Base-by-base conservation (phyloP, 2,888 invertebrate genomes). In the Philhelius pedissequus region DNA sequence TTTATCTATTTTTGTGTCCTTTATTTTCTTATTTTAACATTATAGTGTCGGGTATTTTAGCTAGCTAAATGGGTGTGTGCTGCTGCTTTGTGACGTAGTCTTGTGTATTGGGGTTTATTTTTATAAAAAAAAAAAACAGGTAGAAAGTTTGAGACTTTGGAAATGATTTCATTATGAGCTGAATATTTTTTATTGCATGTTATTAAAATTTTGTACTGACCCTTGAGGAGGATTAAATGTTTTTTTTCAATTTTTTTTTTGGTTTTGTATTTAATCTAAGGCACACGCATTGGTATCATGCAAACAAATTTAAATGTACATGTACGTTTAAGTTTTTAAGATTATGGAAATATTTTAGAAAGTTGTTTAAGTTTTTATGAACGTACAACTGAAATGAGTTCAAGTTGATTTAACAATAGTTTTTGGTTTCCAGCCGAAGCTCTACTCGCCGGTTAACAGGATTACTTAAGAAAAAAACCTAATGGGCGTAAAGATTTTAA, bases 1-100 rank as follows among this genome's bases (percentile, higher is more conserved):
- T 82, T 71, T 62, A 38, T 69, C 82, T 82, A 82, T 82, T 78
- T 82, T 68, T 48, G 70, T 62, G 40, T 69, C 52, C 22, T 38
- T 74, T 74, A 43, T 70, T 62, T 25, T 45, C 13, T 30, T 64
- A 45, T 25, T 48, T 45, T 18, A 32, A 45, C 30, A 45, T 20
- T 43, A 5, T 8, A 1, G 18, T 11, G 27, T 45, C 5, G 45
- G 48, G 22, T 6, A 0, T 48, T 25, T 25, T n/a, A 5, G 38
- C 0, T 15, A 38, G 45, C 22, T 48, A 48, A n/a, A 48, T 48
- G 48, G 48, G 48, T 48, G 48, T 48, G 48, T 48, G 7, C 48
- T n/a, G n/a, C n/a, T n/a, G n/a, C n/a, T n/a, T 7, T 48, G 48
- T 48, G 22, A 48, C 48, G 48, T 48, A 20, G 13, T 48, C 48